Percentiles rank a stretch among this genome's conserved stretches.
These are phyloP conservation scores for Parazoanthus swiftii DNA, from an alignment of 92 coral and sea anemone species.

Conservation along the genomic window DNA sequence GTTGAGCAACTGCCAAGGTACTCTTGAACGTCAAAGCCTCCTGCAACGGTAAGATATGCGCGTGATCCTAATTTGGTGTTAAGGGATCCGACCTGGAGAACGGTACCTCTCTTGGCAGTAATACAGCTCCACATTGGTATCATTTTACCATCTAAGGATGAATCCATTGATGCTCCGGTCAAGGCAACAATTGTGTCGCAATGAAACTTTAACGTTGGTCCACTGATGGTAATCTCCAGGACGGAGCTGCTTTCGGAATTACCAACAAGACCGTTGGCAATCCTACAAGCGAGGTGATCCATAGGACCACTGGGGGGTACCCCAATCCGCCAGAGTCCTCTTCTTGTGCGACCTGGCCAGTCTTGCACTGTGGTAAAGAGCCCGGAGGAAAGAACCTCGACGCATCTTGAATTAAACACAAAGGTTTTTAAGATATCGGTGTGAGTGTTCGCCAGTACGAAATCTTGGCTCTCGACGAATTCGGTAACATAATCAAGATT, in stretches of 20 bases:
- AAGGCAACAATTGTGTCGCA: constrained; percentile 46
- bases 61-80: constrained; percentile 51
- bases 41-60: constrained; percentile 52
- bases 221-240: constrained; percentile 55
- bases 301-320: constrained; percentile 72
- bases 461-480: constrained; percentile 42
- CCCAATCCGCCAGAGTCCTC: constrained; percentile 69
- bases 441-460: constrained; percentile 47
- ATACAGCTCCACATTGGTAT: constrained; percentile 54
- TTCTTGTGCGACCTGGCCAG: constrained; percentile 63
- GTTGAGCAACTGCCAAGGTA: constrained; percentile 69
- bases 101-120: constrained; percentile 29
- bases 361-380: constrained; percentile 58
- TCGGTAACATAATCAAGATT: constrained; percentile 53
- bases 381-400: constrained; percentile 57
- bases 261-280: constrained; percentile 60
- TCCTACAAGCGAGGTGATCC: constrained; percentile 63
- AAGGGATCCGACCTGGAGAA: constrained; percentile 48
- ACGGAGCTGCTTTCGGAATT: constrained; percentile 57
- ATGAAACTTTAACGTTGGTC: constrained; percentile 58
- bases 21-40: constrained; percentile 60
- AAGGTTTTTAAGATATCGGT: constrained; percentile 18
- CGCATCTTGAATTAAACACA: constrained; percentile 19
- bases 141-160: constrained; percentile 33
- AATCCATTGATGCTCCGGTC: constrained; percentile 61